Base-by-base conservation (phyloP, 1,140 invertebrate genomes). In the Drosophila nebulosa region DNA sequence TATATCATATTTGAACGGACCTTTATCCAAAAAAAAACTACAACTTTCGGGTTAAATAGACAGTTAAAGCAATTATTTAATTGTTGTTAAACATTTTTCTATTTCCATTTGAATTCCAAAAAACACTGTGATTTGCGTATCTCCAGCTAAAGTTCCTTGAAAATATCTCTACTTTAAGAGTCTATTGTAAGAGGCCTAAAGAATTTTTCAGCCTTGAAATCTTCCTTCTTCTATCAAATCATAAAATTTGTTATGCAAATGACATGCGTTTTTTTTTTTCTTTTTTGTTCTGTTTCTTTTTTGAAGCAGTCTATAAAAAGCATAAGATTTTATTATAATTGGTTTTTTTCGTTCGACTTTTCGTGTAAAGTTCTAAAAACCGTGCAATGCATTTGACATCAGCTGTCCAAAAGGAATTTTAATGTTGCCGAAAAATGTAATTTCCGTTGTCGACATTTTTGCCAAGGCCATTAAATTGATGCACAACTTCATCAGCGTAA, bases 401-500 rank as follows among this genome's bases (percentile, higher is more conserved):
- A 85, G 81, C 74, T 86, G 81, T 42, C 62, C 61, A 70, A 46
- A 39, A 60, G 61, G 58, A 69, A 72, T 83, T 90, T 88, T 90
- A 86, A 90, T 90, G 79, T 60, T 64, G 74, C 79, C 69, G 67
- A 80, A 90, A 90, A 90, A 90, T 74, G 81, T 90, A 90, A 90
- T 88, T 90, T 90, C 88, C 79, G 79, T 46, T 61, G 65, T 68
- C 58, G 52, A 69, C 64, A 60, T 74, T 84, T 76, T 84, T 76
- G 64, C 69, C 46, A 60, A 51, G 59, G 50, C 69, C 61, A 80
- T 84, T 75, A 85, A 89, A 89, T 59, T 60, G 69, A 77, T 89
- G 79, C 79, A 85, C 84, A 88, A 79, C 79, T 89, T 84, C 84
- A 89, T 89, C 83, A 88, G 79, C 79, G 64, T 88, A 77, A 86